Evolutionary conservation across 2,797 vertebrate genomes (phyloP).

Genomic region (Hapalemur alaotrensis): DNA sequence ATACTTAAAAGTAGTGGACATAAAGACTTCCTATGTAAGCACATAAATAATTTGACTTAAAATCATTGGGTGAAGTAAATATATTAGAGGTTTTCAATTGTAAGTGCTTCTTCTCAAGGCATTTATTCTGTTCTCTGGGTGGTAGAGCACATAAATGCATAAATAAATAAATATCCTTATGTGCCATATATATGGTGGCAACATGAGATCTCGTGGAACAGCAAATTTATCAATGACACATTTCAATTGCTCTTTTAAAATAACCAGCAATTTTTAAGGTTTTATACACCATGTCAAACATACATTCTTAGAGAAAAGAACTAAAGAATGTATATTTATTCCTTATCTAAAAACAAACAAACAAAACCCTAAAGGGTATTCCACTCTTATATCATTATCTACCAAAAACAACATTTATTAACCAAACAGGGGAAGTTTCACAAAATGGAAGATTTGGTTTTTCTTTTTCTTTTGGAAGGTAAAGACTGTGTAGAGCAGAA

Average conservation of each 20-base stretch:
- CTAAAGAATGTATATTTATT: not conserved
- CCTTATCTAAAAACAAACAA: not conserved
- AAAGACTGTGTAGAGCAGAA: not conserved
- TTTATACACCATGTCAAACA: not conserved
- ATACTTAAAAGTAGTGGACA: not conserved
- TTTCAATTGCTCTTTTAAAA: not conserved
- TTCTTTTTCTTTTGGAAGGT: not conserved
- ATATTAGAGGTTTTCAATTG: not conserved
- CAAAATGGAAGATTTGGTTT: not conserved
- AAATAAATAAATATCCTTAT: not conserved
- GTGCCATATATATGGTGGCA: not conserved
- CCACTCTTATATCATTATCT: not conserved
- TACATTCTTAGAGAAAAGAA: not conserved
- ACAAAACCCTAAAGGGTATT: not conserved
- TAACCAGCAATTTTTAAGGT: not conserved
- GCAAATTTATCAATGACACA: not conserved
- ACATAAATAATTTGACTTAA: slow-evolving; percentile 33
- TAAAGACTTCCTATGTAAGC: not conserved
- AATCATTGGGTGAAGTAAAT: not conserved
- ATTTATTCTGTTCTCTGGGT: not conserved
- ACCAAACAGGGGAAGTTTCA: not conserved
- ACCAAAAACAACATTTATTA: not conserved
- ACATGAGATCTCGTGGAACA: not conserved
- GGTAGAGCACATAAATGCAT: not conserved
- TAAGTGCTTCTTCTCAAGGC: not conserved